phyloP scores from a whole-genome alignment of 2,113 vertebrate genomes.

The Epinephelus cyanopodus region DNA sequence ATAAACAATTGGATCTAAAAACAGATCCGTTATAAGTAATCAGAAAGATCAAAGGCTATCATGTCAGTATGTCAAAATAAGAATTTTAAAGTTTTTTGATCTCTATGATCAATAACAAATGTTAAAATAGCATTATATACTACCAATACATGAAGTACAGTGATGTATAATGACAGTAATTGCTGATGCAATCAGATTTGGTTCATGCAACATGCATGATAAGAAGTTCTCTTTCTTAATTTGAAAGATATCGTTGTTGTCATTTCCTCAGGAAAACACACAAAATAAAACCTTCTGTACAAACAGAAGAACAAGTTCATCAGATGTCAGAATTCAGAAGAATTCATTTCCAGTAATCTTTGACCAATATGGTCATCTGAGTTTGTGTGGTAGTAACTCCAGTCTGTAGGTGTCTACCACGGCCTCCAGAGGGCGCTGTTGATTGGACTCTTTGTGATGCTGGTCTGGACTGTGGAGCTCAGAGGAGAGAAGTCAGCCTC shows the following conservation, averaged over 20 bases:
- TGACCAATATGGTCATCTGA: conserved; percentile 62
- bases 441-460: too few relatives aligned
- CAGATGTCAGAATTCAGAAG: neutral
- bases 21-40: conserved; percentile 14
- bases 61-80: neutral
- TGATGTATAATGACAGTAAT: neutral
- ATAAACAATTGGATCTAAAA: conserved; percentile 2
- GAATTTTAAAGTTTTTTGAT: neutral
- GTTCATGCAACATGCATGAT: conserved; percentile 54
- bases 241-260: conserved; percentile 29
- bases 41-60: neutral
- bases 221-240: conserved; percentile 36
- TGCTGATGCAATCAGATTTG: conserved; percentile 31
- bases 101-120: conserved; percentile 31
- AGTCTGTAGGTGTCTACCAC: too few relatives aligned
- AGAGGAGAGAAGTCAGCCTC: conserved; percentile 37
- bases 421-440: too few relatives aligned
- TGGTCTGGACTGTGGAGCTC: too few relatives aligned
- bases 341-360: neutral
- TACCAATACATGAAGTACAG: neutral
- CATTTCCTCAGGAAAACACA: conserved; percentile 50
- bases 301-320: conserved; percentile 47
- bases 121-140: neutral
- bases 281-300: conserved; percentile 18
- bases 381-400: too few relatives aligned